These are phyloP conservation scores for Campaea margaritaria DNA, from an alignment of 2,888 invertebrate species.

Conservation along the genomic window DNA sequence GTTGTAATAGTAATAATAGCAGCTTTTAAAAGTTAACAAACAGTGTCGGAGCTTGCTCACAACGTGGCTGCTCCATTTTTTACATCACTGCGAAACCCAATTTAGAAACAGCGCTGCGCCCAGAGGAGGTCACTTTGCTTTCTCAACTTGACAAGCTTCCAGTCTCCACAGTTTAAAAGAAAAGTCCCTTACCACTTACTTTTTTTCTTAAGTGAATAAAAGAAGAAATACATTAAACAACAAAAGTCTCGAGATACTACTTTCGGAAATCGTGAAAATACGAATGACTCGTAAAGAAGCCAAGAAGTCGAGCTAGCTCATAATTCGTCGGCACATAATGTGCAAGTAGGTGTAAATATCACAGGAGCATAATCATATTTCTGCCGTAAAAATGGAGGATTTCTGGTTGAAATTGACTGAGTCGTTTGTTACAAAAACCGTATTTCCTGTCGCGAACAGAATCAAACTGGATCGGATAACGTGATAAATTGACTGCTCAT, in stretches of 20 bases:
- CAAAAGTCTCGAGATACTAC: conserved; percentile 24
- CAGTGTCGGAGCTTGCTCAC: not conserved
- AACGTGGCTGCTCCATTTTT: conserved; percentile 9
- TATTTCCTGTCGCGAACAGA: conserved; percentile 50
- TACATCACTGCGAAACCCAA: conserved; percentile 16
- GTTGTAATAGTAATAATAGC: not conserved
- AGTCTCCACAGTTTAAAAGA: conserved; percentile 14
- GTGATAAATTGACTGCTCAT: conserved; percentile 59
- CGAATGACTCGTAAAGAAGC: conserved; percentile 28
- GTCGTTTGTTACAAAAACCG: conserved; percentile 56
- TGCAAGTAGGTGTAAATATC: conserved; percentile 42
- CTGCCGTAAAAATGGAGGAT: conserved; percentile 30
- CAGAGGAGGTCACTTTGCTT: conserved; percentile 16
- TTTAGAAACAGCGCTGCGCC: conserved; percentile 4
- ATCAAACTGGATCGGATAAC: conserved; percentile 47
- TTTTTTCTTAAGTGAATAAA: conserved; percentile 12
- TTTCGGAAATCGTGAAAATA: conserved; percentile 32
- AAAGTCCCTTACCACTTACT: conserved; percentile 13
- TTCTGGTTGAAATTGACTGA: conserved; percentile 32
- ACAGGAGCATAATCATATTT: conserved; percentile 30
- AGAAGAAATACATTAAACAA: conserved; percentile 21
- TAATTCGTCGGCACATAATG: conserved; percentile 40
- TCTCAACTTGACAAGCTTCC: conserved; percentile 20
- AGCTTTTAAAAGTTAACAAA: not conserved
- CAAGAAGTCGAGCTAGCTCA: conserved; percentile 17